Percentiles rank a stretch among this genome's conserved stretches.
Conservation (phyloP, 2,888 invertebrate genomes). For the Eilema griseolum region DNA sequence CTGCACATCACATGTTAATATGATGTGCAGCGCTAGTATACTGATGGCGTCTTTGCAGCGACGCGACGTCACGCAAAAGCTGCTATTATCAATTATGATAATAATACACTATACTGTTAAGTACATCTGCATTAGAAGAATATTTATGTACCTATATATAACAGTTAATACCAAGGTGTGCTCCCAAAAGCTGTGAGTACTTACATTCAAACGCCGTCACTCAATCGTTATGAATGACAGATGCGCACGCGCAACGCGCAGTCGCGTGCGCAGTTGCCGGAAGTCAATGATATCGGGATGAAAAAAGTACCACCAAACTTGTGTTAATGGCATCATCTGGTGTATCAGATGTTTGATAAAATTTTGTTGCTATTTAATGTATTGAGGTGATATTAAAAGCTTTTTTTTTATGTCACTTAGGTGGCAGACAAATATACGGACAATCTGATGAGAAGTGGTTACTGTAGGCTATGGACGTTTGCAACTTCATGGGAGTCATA, state of each 20-base stretch:
- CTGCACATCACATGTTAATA: too few relatives aligned
- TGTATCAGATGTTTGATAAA: slow-evolving; percentile 13
- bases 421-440: too few relatives aligned
- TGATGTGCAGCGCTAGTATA: too few relatives aligned
- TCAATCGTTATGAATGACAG: slow-evolving; percentile 41
- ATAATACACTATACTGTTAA: neutral
- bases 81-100: neutral
- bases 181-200: slow-evolving; percentile 34
- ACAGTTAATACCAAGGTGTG: slow-evolving; percentile 29
- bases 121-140: slow-evolving; percentile 5
- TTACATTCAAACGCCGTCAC: slow-evolving; percentile 30
- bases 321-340: slow-evolving; percentile 20
- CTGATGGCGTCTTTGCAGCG: too few relatives aligned
- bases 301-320: slow-evolving; percentile 10
- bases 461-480: too few relatives aligned
- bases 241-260: slow-evolving; percentile 41
- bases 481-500: too few relatives aligned
- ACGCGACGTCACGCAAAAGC: too few relatives aligned
- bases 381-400: neutral
- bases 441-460: too few relatives aligned
- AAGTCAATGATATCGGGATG: slow-evolving; percentile 39
- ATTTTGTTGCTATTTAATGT: neutral
- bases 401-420: too few relatives aligned
- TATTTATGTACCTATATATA: slow-evolving; percentile 3
- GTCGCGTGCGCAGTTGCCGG: slow-evolving; percentile 36